Evolutionary conservation across 2,888 invertebrate species (phyloP).

Genomic region (Rhagonycha lutea): DNA sequence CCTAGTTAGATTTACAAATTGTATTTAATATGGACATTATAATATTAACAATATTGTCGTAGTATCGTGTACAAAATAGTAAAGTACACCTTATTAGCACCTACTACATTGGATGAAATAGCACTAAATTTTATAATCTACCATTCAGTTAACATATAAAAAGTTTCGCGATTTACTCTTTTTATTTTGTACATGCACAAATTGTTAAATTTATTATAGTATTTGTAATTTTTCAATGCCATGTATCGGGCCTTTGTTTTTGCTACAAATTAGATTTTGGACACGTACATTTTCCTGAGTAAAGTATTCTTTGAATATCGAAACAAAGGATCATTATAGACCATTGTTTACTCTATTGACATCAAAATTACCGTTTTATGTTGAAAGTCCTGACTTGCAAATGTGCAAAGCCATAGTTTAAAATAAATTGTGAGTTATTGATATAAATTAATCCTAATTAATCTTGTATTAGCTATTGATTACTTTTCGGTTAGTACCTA

Average conservation of each 20-base stretch:
- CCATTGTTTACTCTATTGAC: constrained; percentile 21
- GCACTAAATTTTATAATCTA: too few relatives aligned
- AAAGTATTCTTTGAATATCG: constrained; percentile 21
- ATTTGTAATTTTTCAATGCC: not conserved
- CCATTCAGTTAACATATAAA: not conserved
- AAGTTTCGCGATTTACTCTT: not conserved
- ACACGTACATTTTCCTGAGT: constrained; percentile 23
- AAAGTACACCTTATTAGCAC: not conserved
- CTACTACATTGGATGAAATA: not conserved
- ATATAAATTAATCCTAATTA: not conserved
- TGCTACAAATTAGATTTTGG: constrained; percentile 20
- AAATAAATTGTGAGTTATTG: not conserved
- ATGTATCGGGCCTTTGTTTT: not conserved
- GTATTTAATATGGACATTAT: not conserved
- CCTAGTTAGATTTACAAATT: not conserved
- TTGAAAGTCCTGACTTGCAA: constrained; percentile 23
- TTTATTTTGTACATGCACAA: not conserved
- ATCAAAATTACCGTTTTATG: constrained; percentile 21
- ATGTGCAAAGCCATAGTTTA: not conserved
- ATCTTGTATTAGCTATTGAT: not conserved
- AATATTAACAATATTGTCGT: not conserved
- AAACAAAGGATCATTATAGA: constrained; percentile 29
- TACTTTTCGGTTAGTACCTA: not conserved
- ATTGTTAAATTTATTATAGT: not conserved
- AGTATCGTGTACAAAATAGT: not conserved